phyloP scores from a whole-genome alignment of 2,113 vertebrate genomes.

The Atlantisia rogersi region DNA sequence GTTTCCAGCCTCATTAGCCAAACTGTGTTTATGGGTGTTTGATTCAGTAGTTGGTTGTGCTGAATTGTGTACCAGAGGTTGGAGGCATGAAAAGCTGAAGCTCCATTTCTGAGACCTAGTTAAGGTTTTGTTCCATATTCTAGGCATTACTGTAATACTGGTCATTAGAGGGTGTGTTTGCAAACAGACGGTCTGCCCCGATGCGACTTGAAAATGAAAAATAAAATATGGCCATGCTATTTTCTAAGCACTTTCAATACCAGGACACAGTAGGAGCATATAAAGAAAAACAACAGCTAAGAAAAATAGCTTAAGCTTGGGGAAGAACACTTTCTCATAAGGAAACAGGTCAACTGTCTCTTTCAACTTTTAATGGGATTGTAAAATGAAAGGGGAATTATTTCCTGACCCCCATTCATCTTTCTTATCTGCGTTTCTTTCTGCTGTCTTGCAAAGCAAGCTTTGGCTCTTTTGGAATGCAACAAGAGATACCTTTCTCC shows the following conservation, averaged over 20 bases:
- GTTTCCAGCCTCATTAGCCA: not conserved
- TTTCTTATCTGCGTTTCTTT: conserved; percentile 12
- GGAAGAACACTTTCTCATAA: not conserved
- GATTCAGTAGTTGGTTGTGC: not conserved
- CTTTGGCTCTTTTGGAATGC: not conserved
- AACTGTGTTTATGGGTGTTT: not conserved
- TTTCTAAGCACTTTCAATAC: not conserved
- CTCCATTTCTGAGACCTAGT: not conserved
- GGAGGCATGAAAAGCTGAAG: not conserved
- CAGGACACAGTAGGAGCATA: not conserved
- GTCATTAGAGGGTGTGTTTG: not conserved
- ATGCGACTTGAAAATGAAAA: not conserved
- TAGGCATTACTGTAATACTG: not conserved
- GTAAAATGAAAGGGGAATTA: not conserved
- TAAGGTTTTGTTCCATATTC: not conserved
- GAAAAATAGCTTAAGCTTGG: not conserved
- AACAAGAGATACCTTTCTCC: not conserved
- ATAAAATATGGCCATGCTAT: not conserved
- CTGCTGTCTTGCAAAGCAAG: not conserved
- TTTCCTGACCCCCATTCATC: conserved; percentile 5
- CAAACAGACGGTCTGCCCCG: not conserved
- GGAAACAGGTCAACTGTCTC: not conserved
- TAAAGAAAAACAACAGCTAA: not conserved
- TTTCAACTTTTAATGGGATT: conserved; percentile 23
- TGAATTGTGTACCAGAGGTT: not conserved